These are phyloP conservation scores for Zosterops pallidus DNA, from an alignment of 2,113 vertebrate species.

Conservation along the genomic window DNA sequence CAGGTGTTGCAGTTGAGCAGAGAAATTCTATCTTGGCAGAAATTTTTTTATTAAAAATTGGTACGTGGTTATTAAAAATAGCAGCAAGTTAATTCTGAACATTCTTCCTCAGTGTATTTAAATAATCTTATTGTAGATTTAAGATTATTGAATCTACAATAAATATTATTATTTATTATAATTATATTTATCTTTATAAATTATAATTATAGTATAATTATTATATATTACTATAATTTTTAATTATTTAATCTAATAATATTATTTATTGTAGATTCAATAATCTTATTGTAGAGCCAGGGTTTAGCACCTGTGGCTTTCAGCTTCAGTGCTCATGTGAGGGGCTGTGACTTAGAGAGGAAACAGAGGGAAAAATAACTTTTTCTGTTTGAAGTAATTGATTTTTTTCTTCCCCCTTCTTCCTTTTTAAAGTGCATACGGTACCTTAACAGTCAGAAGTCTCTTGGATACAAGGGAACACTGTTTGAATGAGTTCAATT, in stretches of 20 bases:
- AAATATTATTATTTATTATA: neutral
- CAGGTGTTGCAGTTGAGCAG: neutral
- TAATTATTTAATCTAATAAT: too few species aligned
- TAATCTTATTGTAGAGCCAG: neutral
- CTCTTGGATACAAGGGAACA: constrained; percentile 96
- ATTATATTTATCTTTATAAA: too few species aligned
- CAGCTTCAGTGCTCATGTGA: neutral
- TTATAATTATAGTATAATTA: too few species aligned
- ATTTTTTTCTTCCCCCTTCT: neutral
- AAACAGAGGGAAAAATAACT: neutral
- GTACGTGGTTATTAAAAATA: neutral
- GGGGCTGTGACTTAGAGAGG: neutral
- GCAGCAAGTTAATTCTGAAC: neutral
- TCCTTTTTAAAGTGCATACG: constrained; percentile 85
- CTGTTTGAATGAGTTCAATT: constrained; percentile 98
- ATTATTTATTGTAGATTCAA: neutral
- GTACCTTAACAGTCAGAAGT: constrained; percentile 96
- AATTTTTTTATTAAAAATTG: neutral
- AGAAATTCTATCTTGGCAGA: neutral
- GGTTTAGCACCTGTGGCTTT: neutral
- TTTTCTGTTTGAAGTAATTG: neutral
- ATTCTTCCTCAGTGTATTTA: neutral
- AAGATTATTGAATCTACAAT: neutral
- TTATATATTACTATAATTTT: too few species aligned
- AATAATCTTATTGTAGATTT: neutral